Evolutionary conservation across 2,113 vertebrate species (phyloP).

Genomic region (Crypturellus undulatus): DNA sequence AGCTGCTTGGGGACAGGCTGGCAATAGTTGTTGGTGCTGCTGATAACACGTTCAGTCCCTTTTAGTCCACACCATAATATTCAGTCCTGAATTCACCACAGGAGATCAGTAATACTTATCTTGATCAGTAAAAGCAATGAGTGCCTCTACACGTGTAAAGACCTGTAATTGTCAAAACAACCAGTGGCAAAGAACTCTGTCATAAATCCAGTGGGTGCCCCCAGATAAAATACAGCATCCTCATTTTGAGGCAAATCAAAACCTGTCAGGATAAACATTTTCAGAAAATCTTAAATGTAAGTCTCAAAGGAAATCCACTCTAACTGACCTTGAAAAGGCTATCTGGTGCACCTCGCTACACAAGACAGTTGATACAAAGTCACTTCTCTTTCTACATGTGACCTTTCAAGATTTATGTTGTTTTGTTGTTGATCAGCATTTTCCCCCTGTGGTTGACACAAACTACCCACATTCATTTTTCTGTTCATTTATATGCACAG

Average conservation of each 20-base stretch:
- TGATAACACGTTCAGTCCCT: rapidly evolving
- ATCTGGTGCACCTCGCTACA: neutral
- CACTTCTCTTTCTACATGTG: constrained; percentile 21
- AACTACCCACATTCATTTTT: neutral
- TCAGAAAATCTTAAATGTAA: neutral
- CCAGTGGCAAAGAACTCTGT: neutral
- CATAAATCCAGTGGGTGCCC: neutral
- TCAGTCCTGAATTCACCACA: neutral
- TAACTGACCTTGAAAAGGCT: constrained; percentile 17
- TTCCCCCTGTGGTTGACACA: neutral
- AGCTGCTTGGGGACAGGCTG: neutral
- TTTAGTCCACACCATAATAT: neutral
- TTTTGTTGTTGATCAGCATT: neutral
- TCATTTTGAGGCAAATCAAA: neutral
- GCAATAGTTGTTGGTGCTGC: neutral
- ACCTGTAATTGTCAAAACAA: neutral
- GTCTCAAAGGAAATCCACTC: constrained; percentile 31
- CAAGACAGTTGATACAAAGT: neutral
- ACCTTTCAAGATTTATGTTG: neutral
- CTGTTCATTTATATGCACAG: neutral
- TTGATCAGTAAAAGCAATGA: neutral
- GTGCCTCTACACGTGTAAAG: neutral
- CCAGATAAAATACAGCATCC: neutral
- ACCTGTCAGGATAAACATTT: constrained; percentile 3
- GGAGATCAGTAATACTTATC: neutral